These are phyloP conservation scores for Bembecia ichneumoniformis DNA, from an alignment of 2,888 invertebrate species.

Conservation along the genomic window DNA sequence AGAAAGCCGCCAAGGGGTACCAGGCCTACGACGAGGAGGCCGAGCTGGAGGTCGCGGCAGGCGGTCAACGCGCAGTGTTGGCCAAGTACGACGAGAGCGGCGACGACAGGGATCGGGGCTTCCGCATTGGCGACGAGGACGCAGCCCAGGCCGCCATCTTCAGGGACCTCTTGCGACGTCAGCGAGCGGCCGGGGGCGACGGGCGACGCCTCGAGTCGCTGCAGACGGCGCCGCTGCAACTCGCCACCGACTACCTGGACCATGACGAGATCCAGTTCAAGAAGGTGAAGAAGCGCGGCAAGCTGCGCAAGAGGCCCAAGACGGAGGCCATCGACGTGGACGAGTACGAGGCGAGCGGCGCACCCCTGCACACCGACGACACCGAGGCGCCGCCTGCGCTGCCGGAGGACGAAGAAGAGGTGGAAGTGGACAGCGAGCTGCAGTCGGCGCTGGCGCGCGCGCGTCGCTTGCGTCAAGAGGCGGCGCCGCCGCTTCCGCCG, in stretches of 20 bases:
- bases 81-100: slow-evolving; percentile 80
- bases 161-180: slow-evolving; percentile 45
- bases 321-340: slow-evolving; percentile 67
- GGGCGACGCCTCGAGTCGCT: slow-evolving; percentile 82
- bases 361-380: slow-evolving; percentile 75
- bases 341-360: slow-evolving; percentile 45
- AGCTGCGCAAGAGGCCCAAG: slow-evolving; percentile 56
- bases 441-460: slow-evolving; percentile 83
- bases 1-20: slow-evolving; percentile 86
- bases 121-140: slow-evolving; percentile 81
- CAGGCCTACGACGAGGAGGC: slow-evolving; percentile 88
- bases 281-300: slow-evolving; percentile 81
- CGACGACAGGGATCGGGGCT: slow-evolving; percentile 76
- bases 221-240: slow-evolving; percentile 73
- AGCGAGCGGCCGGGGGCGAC: slow-evolving; percentile 35
- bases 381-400: slow-evolving; percentile 52
- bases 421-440: slow-evolving; percentile 80
- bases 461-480: slow-evolving; percentile 75
- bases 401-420: slow-evolving; percentile 70
- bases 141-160: slow-evolving; percentile 67
- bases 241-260: slow-evolving; percentile 92
- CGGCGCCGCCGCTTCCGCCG: not conserved
- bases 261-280: slow-evolving; percentile 91
- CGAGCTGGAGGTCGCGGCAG: slow-evolving; percentile 78
- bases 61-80: slow-evolving; percentile 78